Percentiles rank a stretch among this genome's conserved stretches.
Evolutionary conservation across 1,140 invertebrate genomes (phyloP).

Genomic region (Eriosoma lanigerum): DNA sequence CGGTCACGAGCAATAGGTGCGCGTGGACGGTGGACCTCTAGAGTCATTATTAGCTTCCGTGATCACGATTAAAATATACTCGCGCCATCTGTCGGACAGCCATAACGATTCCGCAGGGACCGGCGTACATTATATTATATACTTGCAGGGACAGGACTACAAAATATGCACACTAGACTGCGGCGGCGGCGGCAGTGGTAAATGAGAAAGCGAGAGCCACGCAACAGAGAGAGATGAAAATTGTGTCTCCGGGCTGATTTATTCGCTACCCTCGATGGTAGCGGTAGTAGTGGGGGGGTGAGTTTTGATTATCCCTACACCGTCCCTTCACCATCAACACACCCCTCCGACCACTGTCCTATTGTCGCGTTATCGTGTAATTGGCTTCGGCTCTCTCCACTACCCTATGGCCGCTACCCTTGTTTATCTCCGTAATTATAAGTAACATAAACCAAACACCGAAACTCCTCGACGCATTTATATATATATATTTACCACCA

Average conservation of each 20-base stretch:
- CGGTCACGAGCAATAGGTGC: too few species aligned
- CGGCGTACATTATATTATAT: too few species aligned
- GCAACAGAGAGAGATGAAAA: not conserved
- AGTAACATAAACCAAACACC: constrained; percentile 34
- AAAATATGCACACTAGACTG: not conserved
- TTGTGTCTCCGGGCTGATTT: constrained; percentile 44
- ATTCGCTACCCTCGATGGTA: constrained; percentile 3
- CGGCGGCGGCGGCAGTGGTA: too few species aligned
- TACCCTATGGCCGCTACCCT: not conserved
- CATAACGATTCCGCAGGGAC: constrained; percentile 22
- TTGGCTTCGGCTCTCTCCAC: constrained; percentile 23
- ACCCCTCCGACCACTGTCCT: not conserved
- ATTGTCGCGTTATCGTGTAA: constrained; percentile 51
- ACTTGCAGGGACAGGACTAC: too few species aligned
- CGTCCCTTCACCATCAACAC: not conserved
- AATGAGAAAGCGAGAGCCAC: too few species aligned
- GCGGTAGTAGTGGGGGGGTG: not conserved
- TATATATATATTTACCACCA: not conserved
- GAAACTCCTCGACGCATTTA: not conserved
- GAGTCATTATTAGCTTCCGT: not conserved
- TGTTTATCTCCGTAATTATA: constrained; percentile 42
- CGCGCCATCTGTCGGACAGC: constrained; percentile 37
- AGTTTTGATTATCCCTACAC: constrained; percentile 26
- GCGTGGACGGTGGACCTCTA: too few species aligned
- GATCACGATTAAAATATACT: not conserved